Evolutionary conservation across 2,888 invertebrate species (phyloP), one percentile per base, ranked within the genome.

Genomic region (Scotopteryx bipunctaria): DNA sequence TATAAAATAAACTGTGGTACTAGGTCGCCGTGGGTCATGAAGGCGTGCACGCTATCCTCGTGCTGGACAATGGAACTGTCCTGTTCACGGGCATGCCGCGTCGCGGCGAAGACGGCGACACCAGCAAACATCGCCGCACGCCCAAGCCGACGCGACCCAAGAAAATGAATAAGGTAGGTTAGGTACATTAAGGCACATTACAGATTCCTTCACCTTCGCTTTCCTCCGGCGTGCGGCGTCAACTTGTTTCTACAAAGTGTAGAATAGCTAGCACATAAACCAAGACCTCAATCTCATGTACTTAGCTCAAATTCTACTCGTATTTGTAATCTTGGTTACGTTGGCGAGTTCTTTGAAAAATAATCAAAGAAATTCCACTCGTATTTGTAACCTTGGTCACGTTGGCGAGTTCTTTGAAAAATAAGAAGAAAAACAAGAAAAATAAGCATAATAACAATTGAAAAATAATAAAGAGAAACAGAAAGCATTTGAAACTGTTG

Each of bases 81-180:
- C 94, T 96, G 29, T 89, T 91, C 63, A 92, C 92, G 63, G 97
- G 99, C 5, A 95, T 96, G 4, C 96, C 98, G 0, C 93, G 96
- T 0, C 92, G 98, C 2, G 98, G 99, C 16, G 98, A 98, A 85
- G 98, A 98, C 80, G 98, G 98, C 0, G 98, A 98, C 73, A 93
- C 93, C 57, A 94, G 87, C 38, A 94, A 94, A 76, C 93, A 94
- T 47, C 92, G 98, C 2, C 91, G 98, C 1, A 95, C 96, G 70
- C 96, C 97, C 0, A 98, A 98, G 84, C 95, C 98, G 0, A 94
- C 95, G 0, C 97, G 98, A 71, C 98, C 98, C 6, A 98, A 97
- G 86, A 97, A 96, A 84, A 96, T 98, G 91, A 93, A 94, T 23
- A 96, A 96, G 88, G 94, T 97, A 54, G 42, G 52, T 32, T 3